Base-by-base conservation (phyloP, 2,113 vertebrate genomes). In the Cebus imitator region DNA sequence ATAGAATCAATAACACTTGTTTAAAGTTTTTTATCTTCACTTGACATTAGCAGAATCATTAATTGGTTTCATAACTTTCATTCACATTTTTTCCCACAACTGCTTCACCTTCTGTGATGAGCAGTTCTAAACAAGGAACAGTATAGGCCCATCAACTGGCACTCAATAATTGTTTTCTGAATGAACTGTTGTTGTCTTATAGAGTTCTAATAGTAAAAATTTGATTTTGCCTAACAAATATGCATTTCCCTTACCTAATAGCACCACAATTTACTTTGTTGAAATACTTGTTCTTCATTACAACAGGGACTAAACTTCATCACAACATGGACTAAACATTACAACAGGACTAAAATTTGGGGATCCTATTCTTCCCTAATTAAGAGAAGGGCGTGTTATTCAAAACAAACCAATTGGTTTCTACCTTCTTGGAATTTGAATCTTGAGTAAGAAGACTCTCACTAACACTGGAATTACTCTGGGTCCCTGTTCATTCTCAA, bases 1-100 rank as follows among this genome's bases (percentile, higher is more conserved):
- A 50, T 76, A 87, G 16, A 90, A 72, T 81, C 17, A 90, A 0
- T 66, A 92, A 81, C 35, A 75, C 25, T 58, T 93, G 94, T 75
- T 43, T 78, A 92, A 82, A 27, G 9, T 48, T 75, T 75, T 92
- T 94, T 40, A 84, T 88, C 90, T 72, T 83, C 48, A 92, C 20
- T 75, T 78, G 10, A 40, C 57, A 86, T 64, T 88, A 75, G 80
- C 32, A 84, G 88, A 82, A 76, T 92, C 79, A 94, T 5, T 95
- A 25, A 76, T 5, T 66, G 52, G 27, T 78, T 91, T 84, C 18
- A 30, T 25, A 91, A 75, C 37, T 96, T 94, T n/a, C 35, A 84
- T 55, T 84, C 81, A 92, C 81, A 90, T 91, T 68, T 86, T 72
- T 92, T 30, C 61, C 40, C 64, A 96, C 64, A 96, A 43, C 40